These are phyloP conservation scores for Capitulum mitella DNA, from an alignment of 2,888 invertebrate genomes.

Conservation along the genomic window DNA sequence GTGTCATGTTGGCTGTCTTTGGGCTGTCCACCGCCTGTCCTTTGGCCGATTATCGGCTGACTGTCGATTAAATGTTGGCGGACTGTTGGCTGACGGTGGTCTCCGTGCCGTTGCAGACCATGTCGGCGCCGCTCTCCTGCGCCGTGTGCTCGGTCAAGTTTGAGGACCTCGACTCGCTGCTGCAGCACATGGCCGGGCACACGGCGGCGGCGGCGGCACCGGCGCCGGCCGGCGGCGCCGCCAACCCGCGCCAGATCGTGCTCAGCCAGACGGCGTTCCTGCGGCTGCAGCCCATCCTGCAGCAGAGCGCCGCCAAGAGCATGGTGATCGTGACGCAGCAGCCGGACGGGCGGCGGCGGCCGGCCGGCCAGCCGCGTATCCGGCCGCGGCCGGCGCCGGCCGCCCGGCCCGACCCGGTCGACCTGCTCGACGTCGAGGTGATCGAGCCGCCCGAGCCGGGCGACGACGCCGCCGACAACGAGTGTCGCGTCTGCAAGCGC, in stretches of 20 bases:
- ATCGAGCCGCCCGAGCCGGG: background rate
- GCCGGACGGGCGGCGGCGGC: background rate
- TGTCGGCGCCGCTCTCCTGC: conserved; percentile 1
- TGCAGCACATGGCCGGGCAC: conserved; percentile 18
- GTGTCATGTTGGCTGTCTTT: too few species aligned
- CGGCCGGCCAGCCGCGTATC: background rate
- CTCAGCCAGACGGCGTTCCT: conserved; percentile 16
- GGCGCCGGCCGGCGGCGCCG: background rate
- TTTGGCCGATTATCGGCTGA: too few species aligned
- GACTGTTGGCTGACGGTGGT: too few species aligned
- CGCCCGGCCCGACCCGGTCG: background rate
- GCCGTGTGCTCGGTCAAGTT: conserved; percentile 6
- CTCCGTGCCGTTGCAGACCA: background rate
- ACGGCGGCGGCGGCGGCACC: background rate
- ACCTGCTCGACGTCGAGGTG: conserved; percentile 3
- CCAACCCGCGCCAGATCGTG: conserved; percentile 16
- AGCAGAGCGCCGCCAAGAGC: background rate
- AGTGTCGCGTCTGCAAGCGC: background rate
- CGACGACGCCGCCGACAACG: background rate
- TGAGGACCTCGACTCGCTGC: conserved; percentile 14
- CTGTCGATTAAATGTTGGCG: too few species aligned
- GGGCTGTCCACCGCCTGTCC: too few species aligned
- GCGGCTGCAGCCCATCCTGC: conserved; percentile 7
- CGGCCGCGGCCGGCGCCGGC: background rate
- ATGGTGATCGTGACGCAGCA: background rate